Base-by-base conservation (phyloP, 2,797 vertebrate species). In the Acanthiza pusilla region DNA sequence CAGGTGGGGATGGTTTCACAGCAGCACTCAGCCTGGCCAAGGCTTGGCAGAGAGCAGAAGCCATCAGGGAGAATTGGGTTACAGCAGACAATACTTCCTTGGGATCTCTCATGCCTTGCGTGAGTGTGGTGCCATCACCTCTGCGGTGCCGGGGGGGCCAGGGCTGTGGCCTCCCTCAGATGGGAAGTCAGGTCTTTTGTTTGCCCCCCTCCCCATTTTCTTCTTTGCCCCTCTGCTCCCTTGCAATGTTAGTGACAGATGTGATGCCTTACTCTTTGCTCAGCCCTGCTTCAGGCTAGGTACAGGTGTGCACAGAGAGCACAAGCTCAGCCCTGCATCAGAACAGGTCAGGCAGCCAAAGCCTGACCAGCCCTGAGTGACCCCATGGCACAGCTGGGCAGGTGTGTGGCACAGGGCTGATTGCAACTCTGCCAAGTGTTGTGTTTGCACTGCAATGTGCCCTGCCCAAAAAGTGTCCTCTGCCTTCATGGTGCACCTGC, bases 351-450 rank as follows among this genome's bases (percentile, higher is more conserved):
- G 71, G n/a, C 14, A 27, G 47, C 34, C 21, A 16, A 50, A 34
- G 47, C 21, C 62, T 32, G 48, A 32, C 36, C 45, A 45, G 57
- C 74, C 30, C 50, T 12, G 6, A 20, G 29, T 47, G 48, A 34
- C 36, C 23, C 36, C 0, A 1, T 5, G 2, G 26, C 8, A 11
- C 54, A n/a, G 57, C 53, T 7, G 19, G 17, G n/a, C 48, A 63
- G 45, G 20, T 42, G 42, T 51, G 70, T 58, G 51, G 54, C 53
- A 57, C 58, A 0, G 1, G 17, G 58, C 50, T 23, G 22, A 11
- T 5, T 7, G 50, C 13, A 68, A 21, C 34, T 36, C 9, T 16
- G 47, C 11, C 2, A 5, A 40, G 82, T 2, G 0, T 16, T 47
- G 12, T 51, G 34, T 70, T 36, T 38, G 36, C 11, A 1, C 32